phyloP scores from a whole-genome alignment of 2,113 vertebrate species.

The Paratilapia polleni region DNA sequence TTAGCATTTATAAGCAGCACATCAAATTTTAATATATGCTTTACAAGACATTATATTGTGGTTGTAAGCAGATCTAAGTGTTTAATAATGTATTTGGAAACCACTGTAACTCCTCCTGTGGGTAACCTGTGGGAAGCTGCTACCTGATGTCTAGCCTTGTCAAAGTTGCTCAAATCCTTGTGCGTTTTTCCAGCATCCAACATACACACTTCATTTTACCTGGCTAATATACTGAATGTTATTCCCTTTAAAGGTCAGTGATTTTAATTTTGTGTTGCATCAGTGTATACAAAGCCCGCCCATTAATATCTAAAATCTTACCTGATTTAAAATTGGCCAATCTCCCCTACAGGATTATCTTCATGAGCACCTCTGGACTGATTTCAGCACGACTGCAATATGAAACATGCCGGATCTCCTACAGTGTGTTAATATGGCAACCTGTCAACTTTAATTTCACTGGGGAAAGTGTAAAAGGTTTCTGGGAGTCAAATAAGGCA shows the following conservation, averaged over 20 bases:
- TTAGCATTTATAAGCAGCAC: not conserved
- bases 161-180: not conserved
- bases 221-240: no score
- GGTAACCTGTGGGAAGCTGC: not conserved
- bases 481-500: no score
- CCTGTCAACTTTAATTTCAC: no score
- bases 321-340: no score
- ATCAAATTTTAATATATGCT: not conserved
- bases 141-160: not conserved
- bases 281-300: not conserved
- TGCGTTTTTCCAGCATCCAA: rapidly evolving
- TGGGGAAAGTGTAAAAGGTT: no score
- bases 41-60: not conserved
- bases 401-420: no score
- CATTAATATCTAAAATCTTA: no score
- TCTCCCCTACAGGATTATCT: no score
- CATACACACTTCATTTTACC: not conserved
- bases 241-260: no score
- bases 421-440: no score
- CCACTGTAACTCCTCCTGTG: not conserved
- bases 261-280: not conserved
- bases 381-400: no score
- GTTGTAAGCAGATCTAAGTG: not conserved
- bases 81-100: not conserved
- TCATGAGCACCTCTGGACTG: no score